Percentiles rank a stretch among this genome's conserved stretches.
Conservation (phyloP, 2,797 vertebrate genomes). For the Rhincodon typus region DNA sequence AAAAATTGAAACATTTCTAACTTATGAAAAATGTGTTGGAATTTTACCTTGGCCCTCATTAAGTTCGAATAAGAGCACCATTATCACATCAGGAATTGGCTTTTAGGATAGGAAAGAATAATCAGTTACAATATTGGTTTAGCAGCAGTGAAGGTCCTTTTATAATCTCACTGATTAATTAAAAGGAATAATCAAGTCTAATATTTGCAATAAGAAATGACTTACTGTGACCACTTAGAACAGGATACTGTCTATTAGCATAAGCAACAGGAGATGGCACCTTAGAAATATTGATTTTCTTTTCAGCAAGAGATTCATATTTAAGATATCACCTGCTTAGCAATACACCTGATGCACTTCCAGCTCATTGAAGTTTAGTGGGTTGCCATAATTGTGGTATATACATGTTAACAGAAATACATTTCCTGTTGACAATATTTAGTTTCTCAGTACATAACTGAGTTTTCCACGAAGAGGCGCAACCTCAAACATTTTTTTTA, state of each 20-base stretch:
- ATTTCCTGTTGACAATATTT: background rate
- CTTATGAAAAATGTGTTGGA: background rate
- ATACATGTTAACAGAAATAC: background rate
- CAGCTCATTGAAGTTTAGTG: background rate
- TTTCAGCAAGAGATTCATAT: background rate
- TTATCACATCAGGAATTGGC: background rate
- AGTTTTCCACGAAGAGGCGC: background rate
- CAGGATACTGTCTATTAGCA: background rate
- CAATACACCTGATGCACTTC: background rate
- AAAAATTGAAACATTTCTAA: slow-evolving; percentile 13
- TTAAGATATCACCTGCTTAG: background rate
- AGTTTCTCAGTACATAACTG: background rate
- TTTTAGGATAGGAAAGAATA: background rate
- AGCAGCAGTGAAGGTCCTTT: background rate
- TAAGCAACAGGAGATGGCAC: background rate
- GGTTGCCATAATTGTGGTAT: background rate
- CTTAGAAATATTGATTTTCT: background rate
- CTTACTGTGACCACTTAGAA: background rate
- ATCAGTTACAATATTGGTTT: background rate
- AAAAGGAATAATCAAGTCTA: background rate
- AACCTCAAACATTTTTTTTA: background rate
- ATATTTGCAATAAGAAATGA: background rate
- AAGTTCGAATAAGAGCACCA: background rate
- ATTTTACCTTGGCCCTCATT: background rate
- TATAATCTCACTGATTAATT: background rate